Percentiles rank a stretch among this genome's conserved stretches.
phyloP scores from a whole-genome alignment of 1,140 invertebrate species.

The Eupristina koningsbergeri region DNA sequence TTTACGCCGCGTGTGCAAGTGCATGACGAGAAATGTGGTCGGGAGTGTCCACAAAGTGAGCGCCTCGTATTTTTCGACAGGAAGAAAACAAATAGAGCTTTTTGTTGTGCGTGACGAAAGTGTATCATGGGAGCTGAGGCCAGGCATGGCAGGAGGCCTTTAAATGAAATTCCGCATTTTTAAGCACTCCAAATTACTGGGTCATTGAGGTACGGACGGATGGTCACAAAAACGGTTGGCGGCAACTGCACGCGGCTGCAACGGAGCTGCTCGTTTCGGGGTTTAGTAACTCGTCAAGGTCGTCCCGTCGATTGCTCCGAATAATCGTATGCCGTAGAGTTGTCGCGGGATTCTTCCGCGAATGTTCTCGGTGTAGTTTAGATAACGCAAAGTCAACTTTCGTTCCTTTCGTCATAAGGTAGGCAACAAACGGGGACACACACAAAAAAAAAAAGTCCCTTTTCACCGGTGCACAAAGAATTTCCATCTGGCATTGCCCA shows the following conservation, averaged over 20 bases:
- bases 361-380: background rate
- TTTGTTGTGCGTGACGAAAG: background rate
- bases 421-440: no score
- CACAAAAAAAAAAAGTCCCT: background rate
- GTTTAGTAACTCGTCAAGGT: background rate
- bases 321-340: background rate
- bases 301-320: background rate
- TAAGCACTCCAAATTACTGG: no score
- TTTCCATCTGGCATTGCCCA: background rate
- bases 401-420: no score
- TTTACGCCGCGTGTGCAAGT: background rate
- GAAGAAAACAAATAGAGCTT: background rate
- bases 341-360: no score
- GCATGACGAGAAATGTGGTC: background rate
- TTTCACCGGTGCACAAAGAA: background rate
- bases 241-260: no score
- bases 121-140: background rate
- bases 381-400: background rate
- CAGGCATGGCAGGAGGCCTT: background rate
- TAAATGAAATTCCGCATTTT: no score
- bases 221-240: no score
- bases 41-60: background rate
- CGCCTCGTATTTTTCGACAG: background rate
- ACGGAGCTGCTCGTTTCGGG: background rate
- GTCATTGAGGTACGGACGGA: no score